These are phyloP conservation scores for Coryphaenoides rupestris DNA, from an alignment of 2,113 vertebrate species.

Conservation along the genomic window DNA sequence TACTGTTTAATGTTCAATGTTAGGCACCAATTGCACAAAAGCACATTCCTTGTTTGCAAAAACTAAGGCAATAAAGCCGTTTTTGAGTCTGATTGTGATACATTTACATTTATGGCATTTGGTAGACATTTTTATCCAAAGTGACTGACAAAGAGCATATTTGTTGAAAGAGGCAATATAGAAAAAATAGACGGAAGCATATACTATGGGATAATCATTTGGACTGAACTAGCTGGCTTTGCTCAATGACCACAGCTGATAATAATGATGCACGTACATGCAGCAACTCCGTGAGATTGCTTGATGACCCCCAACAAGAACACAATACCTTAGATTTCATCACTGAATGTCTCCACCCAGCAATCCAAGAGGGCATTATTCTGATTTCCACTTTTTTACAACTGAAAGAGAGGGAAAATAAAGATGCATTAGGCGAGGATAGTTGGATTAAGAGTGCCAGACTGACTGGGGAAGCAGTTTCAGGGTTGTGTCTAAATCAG, in stretches of 20 bases:
- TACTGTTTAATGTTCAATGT: no score
- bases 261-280: background rate
- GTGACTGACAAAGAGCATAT: no score
- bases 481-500: background rate
- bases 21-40: no score
- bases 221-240: no score
- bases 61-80: no score
- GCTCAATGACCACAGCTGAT: background rate
- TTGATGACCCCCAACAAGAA: background rate
- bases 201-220: no score
- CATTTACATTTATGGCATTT: no score
- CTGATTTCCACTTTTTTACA: slow-evolving; percentile 1
- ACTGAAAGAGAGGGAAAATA: slow-evolving; percentile 14
- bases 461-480: background rate
- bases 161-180: no score
- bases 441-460: background rate
- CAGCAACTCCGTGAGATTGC: background rate
- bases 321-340: slow-evolving; percentile 49
- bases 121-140: no score
- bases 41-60: no score
- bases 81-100: no score
- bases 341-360: slow-evolving; percentile 16
- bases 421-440: slow-evolving; percentile 1
- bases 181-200: no score
- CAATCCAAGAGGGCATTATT: slow-evolving; percentile 37